A percentile compares a stretch with the other conserved stretches of the same genome.
Conservation (phyloP, 37 sponge, comb jelly and placozoan genomes). For the Dysidea cf. avara region DNA sequence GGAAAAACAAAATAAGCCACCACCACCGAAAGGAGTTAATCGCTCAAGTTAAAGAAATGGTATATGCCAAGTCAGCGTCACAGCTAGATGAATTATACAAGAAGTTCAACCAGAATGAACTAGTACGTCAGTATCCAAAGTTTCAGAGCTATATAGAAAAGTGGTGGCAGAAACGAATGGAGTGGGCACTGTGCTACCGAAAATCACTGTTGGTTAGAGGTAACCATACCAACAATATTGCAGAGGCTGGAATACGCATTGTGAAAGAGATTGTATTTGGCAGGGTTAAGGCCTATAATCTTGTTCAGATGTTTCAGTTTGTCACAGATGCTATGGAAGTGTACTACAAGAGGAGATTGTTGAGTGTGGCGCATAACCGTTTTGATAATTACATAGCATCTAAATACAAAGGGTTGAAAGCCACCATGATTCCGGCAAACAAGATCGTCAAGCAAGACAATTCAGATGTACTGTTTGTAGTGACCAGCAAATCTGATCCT, state of each 20-base stretch:
- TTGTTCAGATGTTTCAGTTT: slow-evolving; percentile 6
- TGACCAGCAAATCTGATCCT: no score
- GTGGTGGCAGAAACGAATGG: neutral
- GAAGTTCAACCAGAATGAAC: neutral
- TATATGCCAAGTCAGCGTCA: neutral
- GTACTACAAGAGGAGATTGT: slow-evolving; percentile 10
- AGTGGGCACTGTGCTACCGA: slow-evolving; percentile 11
- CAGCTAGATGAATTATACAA: neutral
- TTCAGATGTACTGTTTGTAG: no score
- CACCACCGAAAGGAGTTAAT: slow-evolving; percentile 1
- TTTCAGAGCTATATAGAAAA: neutral
- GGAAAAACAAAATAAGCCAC: slow-evolving; percentile 1
- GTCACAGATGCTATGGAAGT: slow-evolving; percentile 10
- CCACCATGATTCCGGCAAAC: no score
- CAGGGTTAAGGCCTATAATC: slow-evolving; percentile 20
- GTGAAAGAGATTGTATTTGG: slow-evolving; percentile 13
- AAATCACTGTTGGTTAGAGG: slow-evolving; percentile 1
- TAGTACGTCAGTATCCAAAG: neutral
- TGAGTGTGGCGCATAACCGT: neutral
- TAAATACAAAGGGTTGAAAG: neutral
- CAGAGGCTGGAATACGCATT: slow-evolving; percentile 17
- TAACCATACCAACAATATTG: slow-evolving; percentile 17
- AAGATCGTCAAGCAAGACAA: no score
- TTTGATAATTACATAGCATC: neutral
- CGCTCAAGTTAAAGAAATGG: neutral